Percentiles rank a stretch among this genome's conserved stretches.
phyloP scores from a whole-genome alignment of 2,113 vertebrate genomes.

The Mobula birostris region DNA sequence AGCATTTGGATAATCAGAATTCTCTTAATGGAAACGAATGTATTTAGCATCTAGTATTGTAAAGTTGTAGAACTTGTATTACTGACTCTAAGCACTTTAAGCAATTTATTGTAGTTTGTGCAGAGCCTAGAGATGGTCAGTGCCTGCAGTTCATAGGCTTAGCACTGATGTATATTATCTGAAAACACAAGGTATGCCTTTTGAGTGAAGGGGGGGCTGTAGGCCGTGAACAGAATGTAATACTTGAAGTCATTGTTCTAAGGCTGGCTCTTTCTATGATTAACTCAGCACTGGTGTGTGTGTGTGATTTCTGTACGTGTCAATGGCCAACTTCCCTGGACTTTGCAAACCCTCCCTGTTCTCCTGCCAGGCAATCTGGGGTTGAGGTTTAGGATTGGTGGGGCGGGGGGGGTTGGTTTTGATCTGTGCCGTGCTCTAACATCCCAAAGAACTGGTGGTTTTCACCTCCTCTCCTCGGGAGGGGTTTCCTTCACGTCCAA shows the following conservation, averaged over 20 bases:
- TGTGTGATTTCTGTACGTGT: not conserved
- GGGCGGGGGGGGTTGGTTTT: too few relatives aligned
- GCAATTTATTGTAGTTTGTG: slow-evolving; percentile 32
- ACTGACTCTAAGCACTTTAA: slow-evolving; percentile 32
- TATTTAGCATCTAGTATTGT: slow-evolving; percentile 31
- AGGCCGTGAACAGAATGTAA: slow-evolving; percentile 30
- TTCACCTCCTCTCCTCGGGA: not conserved
- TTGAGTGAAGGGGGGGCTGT: not conserved
- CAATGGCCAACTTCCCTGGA: not conserved
- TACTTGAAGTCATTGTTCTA: slow-evolving; percentile 22
- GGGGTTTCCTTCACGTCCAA: too few relatives aligned
- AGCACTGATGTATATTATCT: not conserved
- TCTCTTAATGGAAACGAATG: not conserved
- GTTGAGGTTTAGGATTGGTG: too few relatives aligned
- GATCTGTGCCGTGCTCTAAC: too few relatives aligned
- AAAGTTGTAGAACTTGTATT: slow-evolving; percentile 4
- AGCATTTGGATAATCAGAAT: not conserved
- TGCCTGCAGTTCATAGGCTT: slow-evolving; percentile 20
- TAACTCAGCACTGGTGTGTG: slow-evolving; percentile 6
- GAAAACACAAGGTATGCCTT: slow-evolving; percentile 30
- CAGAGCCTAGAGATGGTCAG: slow-evolving; percentile 15
- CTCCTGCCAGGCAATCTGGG: not conserved
- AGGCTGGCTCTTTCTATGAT: slow-evolving; percentile 15
- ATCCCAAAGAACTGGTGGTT: not conserved
- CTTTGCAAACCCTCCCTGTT: slow-evolving; percentile 4